Percentiles rank a stretch among this genome's conserved stretches.
phyloP scores from a whole-genome alignment of 2,113 vertebrate species.

The Pongo abelii region DNA sequence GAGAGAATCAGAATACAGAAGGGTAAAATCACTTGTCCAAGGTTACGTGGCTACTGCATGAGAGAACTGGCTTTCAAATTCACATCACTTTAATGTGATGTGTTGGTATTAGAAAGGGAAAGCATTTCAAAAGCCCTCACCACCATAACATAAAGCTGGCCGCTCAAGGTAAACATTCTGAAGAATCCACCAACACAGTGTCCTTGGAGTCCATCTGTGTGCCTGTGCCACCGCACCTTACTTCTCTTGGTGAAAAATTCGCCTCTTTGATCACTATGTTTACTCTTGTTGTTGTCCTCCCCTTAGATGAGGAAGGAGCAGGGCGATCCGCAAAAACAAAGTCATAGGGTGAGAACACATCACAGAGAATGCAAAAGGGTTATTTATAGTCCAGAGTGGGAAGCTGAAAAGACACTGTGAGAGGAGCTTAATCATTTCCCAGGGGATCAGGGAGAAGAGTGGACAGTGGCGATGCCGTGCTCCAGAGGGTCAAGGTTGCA shows the following conservation, averaged over 20 bases:
- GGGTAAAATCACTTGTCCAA: background rate
- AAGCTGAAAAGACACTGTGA: background rate
- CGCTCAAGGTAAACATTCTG: background rate
- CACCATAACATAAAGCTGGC: rapidly evolving
- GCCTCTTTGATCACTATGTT: background rate
- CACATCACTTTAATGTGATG: background rate
- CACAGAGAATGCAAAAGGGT: background rate
- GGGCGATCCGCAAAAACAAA: background rate
- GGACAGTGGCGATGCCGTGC: background rate
- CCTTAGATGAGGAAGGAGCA: background rate
- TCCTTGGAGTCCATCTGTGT: background rate
- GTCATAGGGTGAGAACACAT: background rate
- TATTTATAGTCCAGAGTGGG: background rate
- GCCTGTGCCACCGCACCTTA: rapidly evolving
- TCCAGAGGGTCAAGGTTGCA: background rate
- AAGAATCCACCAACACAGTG: background rate
- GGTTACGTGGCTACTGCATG: rapidly evolving
- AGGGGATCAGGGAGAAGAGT: background rate
- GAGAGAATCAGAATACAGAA: background rate
- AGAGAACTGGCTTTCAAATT: background rate
- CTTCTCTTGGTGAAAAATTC: background rate
- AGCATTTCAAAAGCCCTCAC: background rate
- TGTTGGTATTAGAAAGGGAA: background rate
- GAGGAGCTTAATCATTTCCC: background rate
- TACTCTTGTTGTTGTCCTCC: background rate